A percentile compares a stretch with the other conserved stretches of the same genome.
Evolutionary conservation across 2,797 vertebrate species (phyloP).

Genomic region (Diplodus puntazzo): DNA sequence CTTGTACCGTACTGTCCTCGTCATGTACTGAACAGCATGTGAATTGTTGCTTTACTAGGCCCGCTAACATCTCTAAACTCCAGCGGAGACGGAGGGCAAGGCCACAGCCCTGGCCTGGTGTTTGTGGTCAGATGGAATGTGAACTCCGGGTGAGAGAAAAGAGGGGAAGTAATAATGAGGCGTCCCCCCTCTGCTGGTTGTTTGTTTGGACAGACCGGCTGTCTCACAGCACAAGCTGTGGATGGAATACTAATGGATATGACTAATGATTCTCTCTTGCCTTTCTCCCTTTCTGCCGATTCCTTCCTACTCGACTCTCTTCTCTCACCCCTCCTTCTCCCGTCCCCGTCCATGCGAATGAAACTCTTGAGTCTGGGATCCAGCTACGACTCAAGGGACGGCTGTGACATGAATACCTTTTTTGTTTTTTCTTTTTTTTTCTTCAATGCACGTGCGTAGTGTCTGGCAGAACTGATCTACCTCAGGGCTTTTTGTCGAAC

Average conservation of each 20-base stretch:
- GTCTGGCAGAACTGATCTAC: background rate
- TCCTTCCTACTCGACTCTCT: constrained; percentile 43
- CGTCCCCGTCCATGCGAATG: constrained; percentile 23
- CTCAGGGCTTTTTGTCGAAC: constrained; percentile 28
- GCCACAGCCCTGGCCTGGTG: constrained; percentile 60
- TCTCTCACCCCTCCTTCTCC: constrained; percentile 26
- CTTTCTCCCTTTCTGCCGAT: constrained; percentile 42
- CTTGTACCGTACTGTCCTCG: constrained; percentile 37
- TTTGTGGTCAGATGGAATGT: constrained; percentile 78
- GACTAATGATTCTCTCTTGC: constrained; percentile 69
- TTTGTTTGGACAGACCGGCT: constrained; percentile 82
- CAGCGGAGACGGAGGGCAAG: constrained; percentile 62
- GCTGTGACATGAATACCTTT: constrained; percentile 2
- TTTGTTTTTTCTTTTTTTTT: too few species aligned
- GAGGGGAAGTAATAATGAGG: constrained; percentile 73
- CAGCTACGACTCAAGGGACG: background rate
- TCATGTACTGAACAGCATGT: constrained; percentile 61
- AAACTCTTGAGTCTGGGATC: constrained; percentile 35
- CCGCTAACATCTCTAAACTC: constrained; percentile 65
- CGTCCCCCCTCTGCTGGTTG: constrained; percentile 72
- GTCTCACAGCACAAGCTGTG: constrained; percentile 76
- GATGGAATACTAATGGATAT: constrained; percentile 79
- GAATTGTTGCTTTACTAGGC: constrained; percentile 52
- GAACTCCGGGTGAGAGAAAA: constrained; percentile 70
- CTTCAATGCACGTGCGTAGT: background rate